Evolutionary conservation across 2,113 vertebrate species (phyloP).

Genomic region (Microcebus griseorufus): DNA sequence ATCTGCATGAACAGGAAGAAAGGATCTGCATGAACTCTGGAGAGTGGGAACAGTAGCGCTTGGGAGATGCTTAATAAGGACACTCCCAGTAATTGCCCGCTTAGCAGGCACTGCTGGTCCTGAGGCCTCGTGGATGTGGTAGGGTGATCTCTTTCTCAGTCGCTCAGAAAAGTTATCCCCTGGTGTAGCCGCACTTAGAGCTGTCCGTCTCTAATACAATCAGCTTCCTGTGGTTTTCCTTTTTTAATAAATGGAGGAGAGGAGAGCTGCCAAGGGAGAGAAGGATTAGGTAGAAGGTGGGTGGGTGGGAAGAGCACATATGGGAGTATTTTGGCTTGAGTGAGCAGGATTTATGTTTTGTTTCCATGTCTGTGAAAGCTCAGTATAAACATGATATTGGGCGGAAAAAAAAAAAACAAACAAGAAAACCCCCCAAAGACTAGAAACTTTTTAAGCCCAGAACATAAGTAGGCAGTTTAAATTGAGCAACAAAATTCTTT

Average conservation of each 20-base stretch:
- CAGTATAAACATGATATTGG: conserved; percentile 42
- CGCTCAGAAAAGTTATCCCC: not conserved
- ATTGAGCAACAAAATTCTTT: not conserved
- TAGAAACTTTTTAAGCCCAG: not conserved
- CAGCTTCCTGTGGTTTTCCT: not conserved
- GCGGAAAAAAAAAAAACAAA: too few species aligned
- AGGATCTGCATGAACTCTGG: not conserved
- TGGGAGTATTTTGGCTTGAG: not conserved
- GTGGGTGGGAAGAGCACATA: not conserved
- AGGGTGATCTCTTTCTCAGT: not conserved
- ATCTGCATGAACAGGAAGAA: not conserved
- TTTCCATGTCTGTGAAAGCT: not conserved
- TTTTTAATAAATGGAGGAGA: not conserved
- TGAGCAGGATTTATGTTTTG: conserved; percentile 41
- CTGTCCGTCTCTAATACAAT: not conserved
- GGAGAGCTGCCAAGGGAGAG: not conserved
- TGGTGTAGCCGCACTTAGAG: not conserved
- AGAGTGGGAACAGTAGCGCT: not conserved
- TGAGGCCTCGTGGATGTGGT: not conserved
- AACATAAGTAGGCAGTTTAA: conserved; percentile 4
- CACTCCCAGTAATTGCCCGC: not conserved
- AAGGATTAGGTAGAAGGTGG: not conserved
- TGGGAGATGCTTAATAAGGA: not conserved
- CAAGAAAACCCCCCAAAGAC: not conserved
- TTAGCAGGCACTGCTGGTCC: not conserved